A percentile compares a stretch with the other conserved stretches of the same genome.
Conservation (phyloP, 2,888 invertebrate species). For the Dryobotodes eremita region DNA sequence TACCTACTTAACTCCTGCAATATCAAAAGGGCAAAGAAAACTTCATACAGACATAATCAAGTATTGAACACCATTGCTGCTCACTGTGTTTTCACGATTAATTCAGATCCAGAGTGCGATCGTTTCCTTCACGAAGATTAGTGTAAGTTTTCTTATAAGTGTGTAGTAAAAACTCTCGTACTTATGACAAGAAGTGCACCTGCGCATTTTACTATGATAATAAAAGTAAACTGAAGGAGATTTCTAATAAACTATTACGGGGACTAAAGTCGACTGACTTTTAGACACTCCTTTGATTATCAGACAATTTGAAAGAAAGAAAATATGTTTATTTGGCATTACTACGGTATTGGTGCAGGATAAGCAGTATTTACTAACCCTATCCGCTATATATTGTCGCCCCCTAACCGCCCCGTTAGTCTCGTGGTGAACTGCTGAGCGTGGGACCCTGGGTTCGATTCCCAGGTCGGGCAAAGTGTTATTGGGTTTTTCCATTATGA, state of each 20-base stretch:
- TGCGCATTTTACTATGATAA: slow-evolving; percentile 1
- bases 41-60: background rate
- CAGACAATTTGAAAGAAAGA: background rate
- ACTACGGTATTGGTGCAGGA: background rate
- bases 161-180: background rate
- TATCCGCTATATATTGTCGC: background rate
- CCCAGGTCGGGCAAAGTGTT: too few species aligned
- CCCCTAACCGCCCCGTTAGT: too few species aligned
- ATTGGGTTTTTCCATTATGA: too few species aligned
- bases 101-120: background rate
- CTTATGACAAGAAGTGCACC: slow-evolving; percentile 1
- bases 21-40: background rate
- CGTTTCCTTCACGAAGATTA: background rate
- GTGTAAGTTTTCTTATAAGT: background rate
- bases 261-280: background rate
- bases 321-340: background rate
- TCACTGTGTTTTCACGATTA: background rate
- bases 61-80: background rate
- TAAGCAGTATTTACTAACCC: background rate
- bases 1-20: background rate
- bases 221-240: slow-evolving; percentile 14
- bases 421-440: too few species aligned
- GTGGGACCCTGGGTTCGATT: too few species aligned
- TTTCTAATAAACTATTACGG: background rate
- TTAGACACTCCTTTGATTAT: too few species aligned